Conservation (phyloP, 2,888 invertebrate species). For the Nebria brevicollis region DNA sequence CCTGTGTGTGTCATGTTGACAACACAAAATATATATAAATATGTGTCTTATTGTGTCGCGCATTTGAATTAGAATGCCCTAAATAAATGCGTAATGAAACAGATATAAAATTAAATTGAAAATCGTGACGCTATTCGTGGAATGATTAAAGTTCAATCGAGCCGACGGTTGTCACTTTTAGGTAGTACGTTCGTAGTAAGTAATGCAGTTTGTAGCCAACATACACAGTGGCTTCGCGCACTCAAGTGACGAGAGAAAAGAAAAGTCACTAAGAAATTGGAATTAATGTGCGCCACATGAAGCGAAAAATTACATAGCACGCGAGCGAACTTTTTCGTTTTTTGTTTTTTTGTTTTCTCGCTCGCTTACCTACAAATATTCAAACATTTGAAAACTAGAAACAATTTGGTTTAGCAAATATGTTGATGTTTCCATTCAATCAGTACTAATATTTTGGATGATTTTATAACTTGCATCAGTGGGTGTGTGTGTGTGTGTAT, state of each 20-base stretch:
- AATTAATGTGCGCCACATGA: not conserved
- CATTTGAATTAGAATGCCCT: constrained; percentile 4
- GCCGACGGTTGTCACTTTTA: constrained; percentile 18
- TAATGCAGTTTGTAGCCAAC: not conserved
- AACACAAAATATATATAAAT: not conserved
- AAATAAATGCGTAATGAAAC: constrained; percentile 43
- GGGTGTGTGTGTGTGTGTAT: not conserved
- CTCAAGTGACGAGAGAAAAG: not conserved
- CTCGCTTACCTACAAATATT: not conserved
- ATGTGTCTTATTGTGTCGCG: not conserved
- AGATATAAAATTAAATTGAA: constrained; percentile 44
- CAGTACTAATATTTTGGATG: not conserved
- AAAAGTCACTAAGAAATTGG: not conserved
- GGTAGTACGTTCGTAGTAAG: not conserved
- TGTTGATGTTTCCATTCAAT: not conserved
- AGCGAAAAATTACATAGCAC: not conserved
- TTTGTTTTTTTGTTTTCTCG: not conserved
- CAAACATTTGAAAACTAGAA: not conserved
- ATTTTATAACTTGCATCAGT: not conserved
- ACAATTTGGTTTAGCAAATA: not conserved
- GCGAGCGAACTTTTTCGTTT: not conserved
- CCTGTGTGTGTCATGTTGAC: not conserved
- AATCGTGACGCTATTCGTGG: constrained; percentile 40
- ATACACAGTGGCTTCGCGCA: no score
- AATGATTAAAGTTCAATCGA: constrained; percentile 44